phyloP scores from a whole-genome alignment of 2,888 invertebrate genomes.

The Drosophila anceps region DNA sequence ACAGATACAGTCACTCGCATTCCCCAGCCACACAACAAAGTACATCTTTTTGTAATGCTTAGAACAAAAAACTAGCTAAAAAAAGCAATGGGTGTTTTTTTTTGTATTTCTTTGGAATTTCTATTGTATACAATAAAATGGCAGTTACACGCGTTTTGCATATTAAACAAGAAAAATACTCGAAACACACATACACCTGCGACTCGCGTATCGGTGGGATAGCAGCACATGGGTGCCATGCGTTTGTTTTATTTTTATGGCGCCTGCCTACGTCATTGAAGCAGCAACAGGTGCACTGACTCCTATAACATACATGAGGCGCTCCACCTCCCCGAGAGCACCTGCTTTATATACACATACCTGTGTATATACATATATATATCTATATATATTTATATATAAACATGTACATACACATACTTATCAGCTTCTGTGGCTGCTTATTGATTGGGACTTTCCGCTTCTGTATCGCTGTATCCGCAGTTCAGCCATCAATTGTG shows the following conservation, averaged over 20 bases:
- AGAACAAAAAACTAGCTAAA: slow-evolving; percentile 38
- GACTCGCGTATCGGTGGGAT: slow-evolving; percentile 33
- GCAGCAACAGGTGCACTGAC: slow-evolving; percentile 71
- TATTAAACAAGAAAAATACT: slow-evolving; percentile 46
- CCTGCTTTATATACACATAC: background rate
- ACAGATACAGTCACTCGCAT: slow-evolving; percentile 18
- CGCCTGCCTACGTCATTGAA: slow-evolving; percentile 47
- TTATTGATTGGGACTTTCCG: slow-evolving; percentile 38
- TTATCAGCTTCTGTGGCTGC: slow-evolving; percentile 2
- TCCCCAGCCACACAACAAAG: slow-evolving; percentile 2
- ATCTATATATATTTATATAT: background rate
- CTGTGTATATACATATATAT: background rate
- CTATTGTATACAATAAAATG: slow-evolving; percentile 55
- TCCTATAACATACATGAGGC: slow-evolving; percentile 18
- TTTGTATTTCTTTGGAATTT: slow-evolving; percentile 58
- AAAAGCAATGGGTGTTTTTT: slow-evolving; percentile 18
- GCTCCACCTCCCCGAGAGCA: background rate
- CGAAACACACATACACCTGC: background rate
- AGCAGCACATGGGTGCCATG: slow-evolving; percentile 32
- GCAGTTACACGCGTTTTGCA: slow-evolving; percentile 60
- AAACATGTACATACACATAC: background rate
- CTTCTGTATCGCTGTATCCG: slow-evolving; percentile 5
- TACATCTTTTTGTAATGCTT: slow-evolving; percentile 13
- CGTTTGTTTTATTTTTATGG: slow-evolving; percentile 43
- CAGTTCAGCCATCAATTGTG: slow-evolving; percentile 22